Conservation (phyloP, 2,797 vertebrate species). For the Bradypus variegatus region DNA sequence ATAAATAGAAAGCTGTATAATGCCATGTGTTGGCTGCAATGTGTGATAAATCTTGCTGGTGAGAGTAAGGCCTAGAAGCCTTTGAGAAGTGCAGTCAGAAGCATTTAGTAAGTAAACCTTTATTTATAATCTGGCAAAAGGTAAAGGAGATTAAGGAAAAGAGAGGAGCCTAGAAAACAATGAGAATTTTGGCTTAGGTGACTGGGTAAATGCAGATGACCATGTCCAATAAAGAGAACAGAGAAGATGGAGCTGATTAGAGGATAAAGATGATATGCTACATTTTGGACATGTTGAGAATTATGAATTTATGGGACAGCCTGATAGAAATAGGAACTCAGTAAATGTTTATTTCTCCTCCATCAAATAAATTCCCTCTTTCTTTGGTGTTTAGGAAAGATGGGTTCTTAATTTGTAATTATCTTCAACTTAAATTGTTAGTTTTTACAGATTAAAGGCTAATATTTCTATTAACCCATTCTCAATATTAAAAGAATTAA, state of each 20-base stretch:
- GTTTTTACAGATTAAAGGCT: neutral
- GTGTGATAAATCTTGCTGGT: neutral
- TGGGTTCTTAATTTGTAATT: neutral
- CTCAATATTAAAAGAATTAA: neutral
- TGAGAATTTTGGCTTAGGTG: neutral
- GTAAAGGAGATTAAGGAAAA: neutral
- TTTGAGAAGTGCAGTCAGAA: neutral
- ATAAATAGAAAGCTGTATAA: neutral
- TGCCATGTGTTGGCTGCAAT: neutral
- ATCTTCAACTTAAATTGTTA: conserved; percentile 14
- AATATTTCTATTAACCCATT: neutral
- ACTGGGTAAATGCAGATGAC: neutral
- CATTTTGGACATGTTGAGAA: neutral
- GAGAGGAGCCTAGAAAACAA: no score
- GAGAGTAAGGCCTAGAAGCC: neutral
- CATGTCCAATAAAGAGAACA: neutral
- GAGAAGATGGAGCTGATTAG: neutral
- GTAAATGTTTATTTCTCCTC: neutral
- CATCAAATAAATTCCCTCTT: neutral
- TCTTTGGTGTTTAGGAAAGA: conserved; percentile 5
- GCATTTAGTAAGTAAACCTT: neutral
- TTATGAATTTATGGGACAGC: neutral
- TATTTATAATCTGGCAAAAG: neutral
- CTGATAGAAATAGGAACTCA: neutral
- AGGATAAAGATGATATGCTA: neutral